Conservation (phyloP, 2,113 vertebrate genomes). For the Isurus oxyrinchus region DNA sequence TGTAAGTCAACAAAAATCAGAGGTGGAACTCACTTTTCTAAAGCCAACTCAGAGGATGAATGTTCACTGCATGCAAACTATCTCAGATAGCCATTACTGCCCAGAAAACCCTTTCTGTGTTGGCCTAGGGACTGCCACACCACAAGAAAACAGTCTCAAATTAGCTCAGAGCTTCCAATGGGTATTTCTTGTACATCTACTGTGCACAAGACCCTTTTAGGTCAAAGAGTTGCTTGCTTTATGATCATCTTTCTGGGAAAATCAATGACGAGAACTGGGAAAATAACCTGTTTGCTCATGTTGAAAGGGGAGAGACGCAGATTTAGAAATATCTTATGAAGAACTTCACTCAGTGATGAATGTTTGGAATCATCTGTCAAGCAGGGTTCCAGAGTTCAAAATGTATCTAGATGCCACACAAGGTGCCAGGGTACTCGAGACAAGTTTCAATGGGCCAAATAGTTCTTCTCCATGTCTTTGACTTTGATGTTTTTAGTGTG, state of each 20-base stretch:
- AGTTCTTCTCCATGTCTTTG: neutral
- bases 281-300: neutral
- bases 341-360: neutral
- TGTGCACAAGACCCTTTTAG: neutral
- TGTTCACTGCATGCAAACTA: neutral
- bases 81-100: neutral
- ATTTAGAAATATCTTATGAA: slow-evolving; percentile 1
- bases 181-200: neutral
- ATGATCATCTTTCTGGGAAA: neutral
- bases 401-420: neutral
- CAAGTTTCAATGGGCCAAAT: neutral
- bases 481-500: neutral
- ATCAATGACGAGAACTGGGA: neutral
- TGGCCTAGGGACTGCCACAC: neutral
- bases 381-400: neutral
- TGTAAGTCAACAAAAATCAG: neutral
- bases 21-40: neutral
- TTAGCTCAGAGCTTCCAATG: neutral
- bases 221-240: neutral
- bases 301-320: neutral
- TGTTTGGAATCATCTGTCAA: neutral
- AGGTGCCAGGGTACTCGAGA: neutral
- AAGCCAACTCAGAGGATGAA: neutral
- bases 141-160: no score
- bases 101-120: neutral